Percentiles rank a stretch among this genome's conserved stretches.
phyloP scores from a whole-genome alignment of 2,888 invertebrate species.

The Limnephilus auricula region DNA sequence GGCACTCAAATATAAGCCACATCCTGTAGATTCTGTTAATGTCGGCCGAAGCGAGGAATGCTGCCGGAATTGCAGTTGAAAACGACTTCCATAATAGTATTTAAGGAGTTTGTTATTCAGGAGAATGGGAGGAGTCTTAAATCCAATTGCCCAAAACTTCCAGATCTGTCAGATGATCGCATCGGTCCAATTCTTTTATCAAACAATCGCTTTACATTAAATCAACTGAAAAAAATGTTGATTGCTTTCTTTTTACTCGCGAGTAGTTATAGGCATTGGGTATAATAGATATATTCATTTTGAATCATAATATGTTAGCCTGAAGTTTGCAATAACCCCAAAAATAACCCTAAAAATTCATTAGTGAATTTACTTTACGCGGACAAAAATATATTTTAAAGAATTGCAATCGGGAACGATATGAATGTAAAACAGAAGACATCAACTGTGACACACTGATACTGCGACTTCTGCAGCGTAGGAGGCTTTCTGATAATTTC shows the following conservation, averaged over 20 bases:
- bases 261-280: neutral
- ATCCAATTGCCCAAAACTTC: slow-evolving; percentile 13
- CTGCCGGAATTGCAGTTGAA: slow-evolving; percentile 11
- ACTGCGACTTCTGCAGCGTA: no score
- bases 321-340: no score
- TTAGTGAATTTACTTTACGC: no score
- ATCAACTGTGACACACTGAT: no score
- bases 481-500: no score
- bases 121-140: neutral
- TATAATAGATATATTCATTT: neutral
- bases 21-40: slow-evolving; percentile 13
- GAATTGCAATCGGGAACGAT: no score
- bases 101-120: neutral
- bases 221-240: neutral
- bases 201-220: neutral
- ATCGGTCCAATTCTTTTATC: neutral
- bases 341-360: no score
- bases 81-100: slow-evolving; percentile 25
- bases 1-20: slow-evolving; percentile 2
- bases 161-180: neutral
- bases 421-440: no score
- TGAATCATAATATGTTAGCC: neutral
- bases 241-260: neutral
- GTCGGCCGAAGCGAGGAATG: neutral
- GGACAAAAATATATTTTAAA: no score